Base-by-base conservation (phyloP, 1,140 invertebrate species). In the Papilio helenus region DNA sequence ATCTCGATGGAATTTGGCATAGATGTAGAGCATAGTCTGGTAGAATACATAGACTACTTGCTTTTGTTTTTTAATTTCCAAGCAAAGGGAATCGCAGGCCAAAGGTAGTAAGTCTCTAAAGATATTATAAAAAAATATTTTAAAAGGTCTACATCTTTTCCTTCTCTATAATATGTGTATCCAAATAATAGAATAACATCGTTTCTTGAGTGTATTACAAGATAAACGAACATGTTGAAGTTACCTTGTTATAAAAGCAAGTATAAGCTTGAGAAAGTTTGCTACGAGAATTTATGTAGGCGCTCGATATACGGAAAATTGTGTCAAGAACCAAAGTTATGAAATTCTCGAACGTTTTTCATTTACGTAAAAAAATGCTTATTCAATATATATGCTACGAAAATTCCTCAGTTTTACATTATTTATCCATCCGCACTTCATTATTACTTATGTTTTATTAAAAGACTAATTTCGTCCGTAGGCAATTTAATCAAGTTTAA, bases 261-360 rank as follows among this genome's bases (percentile, higher is more conserved):
- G 12, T 68, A 29, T 68, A 68, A 68, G 26, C 14, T 68, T 34
- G 14, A 26, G 14, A 29, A 68, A 68, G 61, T 68, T 34, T 68
- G 61, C 61, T 68, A 68, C 18, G 16, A 68, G 26, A 29, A 29
- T 68, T 68, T 68, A 68, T 8, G 61, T 68, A 68, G 61, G 61
- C 61, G 61, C 16, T 29, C 10, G 61, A 68, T 29, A 29, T 26
- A 68, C 20, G 3, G 2, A 26, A 61, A 61, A 61, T 61, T 61
- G 12, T 61, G 58, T 61, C 23, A 61, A 26, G 58, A 68, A 26
- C 23, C 23, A 26, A 61, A 68, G 26, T 55, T 55, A 55, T 55
- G n/a, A 51, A 51, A 16, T 55, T 9, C 8, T 55, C 9, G 51
- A 20, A 55, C n/a, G n/a, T n/a, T 55, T 18, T 55, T 55, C n/a